phyloP scores from a whole-genome alignment of 2,888 invertebrate species.

The Drosophila testacea region DNA sequence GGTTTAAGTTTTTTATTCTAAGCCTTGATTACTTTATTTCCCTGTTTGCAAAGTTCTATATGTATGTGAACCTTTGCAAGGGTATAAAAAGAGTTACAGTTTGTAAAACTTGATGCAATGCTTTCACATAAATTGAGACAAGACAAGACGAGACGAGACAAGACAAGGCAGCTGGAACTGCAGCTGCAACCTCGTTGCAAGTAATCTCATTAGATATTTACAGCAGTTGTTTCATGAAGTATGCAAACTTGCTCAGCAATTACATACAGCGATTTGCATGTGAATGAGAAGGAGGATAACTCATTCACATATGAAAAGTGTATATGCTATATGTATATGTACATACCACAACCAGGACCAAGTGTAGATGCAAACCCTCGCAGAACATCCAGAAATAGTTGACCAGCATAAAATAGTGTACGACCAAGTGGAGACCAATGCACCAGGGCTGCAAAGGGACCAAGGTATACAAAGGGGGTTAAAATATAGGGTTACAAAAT shows the following conservation, averaged over 20 bases:
- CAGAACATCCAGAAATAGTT: slow-evolving; percentile 95
- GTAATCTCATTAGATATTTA: slow-evolving; percentile 57
- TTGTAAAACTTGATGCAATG: slow-evolving; percentile 28
- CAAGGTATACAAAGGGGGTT: background rate
- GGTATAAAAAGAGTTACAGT: background rate
- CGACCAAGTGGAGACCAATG: slow-evolving; percentile 88
- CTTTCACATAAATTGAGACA: slow-evolving; percentile 56
- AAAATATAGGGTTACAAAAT: background rate
- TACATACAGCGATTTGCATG: slow-evolving; percentile 52
- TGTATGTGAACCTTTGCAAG: too few relatives aligned
- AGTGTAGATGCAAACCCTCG: slow-evolving; percentile 91
- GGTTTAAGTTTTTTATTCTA: too few relatives aligned
- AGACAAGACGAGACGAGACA: background rate
- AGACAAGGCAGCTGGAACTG: background rate
- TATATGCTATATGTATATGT: too few relatives aligned
- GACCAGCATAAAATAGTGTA: slow-evolving; percentile 90
- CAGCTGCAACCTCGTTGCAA: slow-evolving; percentile 10
- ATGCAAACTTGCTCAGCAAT: slow-evolving; percentile 53
- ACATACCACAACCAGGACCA: slow-evolving; percentile 90
- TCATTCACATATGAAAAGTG: background rate
- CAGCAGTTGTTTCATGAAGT: slow-evolving; percentile 36
- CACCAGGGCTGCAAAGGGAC: slow-evolving; percentile 87
- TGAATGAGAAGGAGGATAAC: background rate
- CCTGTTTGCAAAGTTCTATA: too few relatives aligned
- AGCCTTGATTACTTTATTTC: too few relatives aligned